These are phyloP conservation scores for Choristoneura fumiferana DNA, from an alignment of 1,140 invertebrate species.

Conservation along the genomic window DNA sequence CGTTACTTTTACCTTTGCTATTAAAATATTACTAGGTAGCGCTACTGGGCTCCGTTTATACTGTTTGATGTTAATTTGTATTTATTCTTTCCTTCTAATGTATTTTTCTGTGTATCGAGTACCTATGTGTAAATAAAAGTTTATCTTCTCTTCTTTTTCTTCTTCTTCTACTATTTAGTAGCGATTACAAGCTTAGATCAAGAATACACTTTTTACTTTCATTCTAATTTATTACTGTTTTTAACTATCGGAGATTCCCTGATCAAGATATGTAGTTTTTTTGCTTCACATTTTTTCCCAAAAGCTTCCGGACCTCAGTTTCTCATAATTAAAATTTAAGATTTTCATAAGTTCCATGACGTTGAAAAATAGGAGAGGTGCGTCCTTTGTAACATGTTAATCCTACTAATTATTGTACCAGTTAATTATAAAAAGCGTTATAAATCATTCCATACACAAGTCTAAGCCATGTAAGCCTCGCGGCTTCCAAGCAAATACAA, in stretches of 20 bases:
- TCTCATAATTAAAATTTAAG: constrained; percentile 35
- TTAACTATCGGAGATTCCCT: background rate
- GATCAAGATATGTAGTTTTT: constrained; percentile 9
- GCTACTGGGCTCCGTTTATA: too few species aligned
- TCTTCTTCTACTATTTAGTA: constrained; percentile 20
- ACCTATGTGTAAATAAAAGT: too few species aligned
- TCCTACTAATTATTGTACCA: constrained; percentile 70
- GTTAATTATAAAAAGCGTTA: constrained; percentile 70
- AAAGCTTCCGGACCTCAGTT: constrained; percentile 39
- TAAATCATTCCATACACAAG: constrained; percentile 69
- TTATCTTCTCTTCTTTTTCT: too few species aligned
- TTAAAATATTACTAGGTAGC: constrained; percentile 36
- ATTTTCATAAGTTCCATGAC: constrained; percentile 48
- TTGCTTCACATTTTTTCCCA: background rate
- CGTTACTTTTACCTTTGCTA: constrained; percentile 30
- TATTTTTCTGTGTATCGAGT: too few species aligned
- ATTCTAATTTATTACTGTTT: background rate
- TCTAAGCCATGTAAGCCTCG: constrained; percentile 49
- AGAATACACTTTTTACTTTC: background rate
- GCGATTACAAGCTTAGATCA: background rate
- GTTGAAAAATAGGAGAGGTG: constrained; percentile 58
- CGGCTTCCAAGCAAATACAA: constrained; percentile 61
- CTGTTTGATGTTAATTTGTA: constrained; percentile 21
- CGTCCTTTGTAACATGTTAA: constrained; percentile 64
- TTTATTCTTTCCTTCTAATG: too few species aligned